A percentile compares a stretch with the other conserved stretches of the same genome.
Conservation (phyloP, 2,113 vertebrate genomes). For the Notechis scutatus region DNA sequence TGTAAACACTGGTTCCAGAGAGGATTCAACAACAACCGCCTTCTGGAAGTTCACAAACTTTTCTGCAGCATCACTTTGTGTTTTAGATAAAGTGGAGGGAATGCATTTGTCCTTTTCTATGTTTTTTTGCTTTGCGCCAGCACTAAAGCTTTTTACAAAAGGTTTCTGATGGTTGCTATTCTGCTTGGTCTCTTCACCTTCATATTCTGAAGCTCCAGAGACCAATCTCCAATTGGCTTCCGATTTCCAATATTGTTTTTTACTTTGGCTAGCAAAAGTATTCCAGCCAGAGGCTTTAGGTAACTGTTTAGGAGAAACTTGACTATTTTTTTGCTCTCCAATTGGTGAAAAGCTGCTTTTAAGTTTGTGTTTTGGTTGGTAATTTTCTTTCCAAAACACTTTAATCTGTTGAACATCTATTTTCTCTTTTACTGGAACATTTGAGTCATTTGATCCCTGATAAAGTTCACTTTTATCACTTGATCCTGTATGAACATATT, state of each 20-base stretch:
- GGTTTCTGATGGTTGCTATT: neutral
- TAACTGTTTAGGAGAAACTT: neutral
- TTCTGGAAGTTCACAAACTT: constrained; percentile 6
- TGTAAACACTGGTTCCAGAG: neutral
- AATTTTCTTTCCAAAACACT: neutral
- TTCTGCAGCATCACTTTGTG: neutral
- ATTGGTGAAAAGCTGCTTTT: neutral
- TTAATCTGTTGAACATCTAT: neutral
- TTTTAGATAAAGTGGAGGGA: neutral
- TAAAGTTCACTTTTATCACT: neutral
- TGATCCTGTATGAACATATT: neutral
- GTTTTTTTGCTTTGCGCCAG: neutral
- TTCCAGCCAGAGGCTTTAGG: neutral
- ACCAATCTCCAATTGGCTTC: neutral
- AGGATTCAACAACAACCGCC: neutral
- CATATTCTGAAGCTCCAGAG: neutral
- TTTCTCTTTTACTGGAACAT: neutral
- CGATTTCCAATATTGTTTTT: neutral
- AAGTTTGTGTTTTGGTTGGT: neutral
- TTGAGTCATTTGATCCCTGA: neutral
- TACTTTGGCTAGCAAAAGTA: neutral
- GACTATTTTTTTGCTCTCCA: neutral
- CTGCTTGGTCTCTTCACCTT: neutral
- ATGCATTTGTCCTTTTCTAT: neutral
- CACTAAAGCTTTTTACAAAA: neutral